Conservation (phyloP, 2,797 vertebrate species). For the Aeoliscus strigatus region DNA sequence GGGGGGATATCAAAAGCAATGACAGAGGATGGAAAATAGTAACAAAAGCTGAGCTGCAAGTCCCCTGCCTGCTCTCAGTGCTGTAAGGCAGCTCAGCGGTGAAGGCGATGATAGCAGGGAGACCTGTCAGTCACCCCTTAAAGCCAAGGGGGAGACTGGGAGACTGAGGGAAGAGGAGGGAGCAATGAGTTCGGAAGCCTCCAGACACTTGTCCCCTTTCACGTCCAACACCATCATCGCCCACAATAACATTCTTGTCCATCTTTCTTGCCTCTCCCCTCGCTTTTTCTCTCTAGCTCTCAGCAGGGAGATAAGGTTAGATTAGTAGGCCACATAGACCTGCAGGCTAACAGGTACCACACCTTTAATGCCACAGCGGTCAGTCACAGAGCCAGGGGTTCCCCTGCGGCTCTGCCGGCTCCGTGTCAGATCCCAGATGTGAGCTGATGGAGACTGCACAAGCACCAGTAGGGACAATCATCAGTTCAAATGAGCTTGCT, state of each 20-base stretch:
- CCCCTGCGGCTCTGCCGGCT: conserved; percentile 32
- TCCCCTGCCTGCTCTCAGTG: conserved; percentile 57
- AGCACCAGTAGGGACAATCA: too few relatives aligned
- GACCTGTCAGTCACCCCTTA: conserved; percentile 67
- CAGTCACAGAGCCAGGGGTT: conserved; percentile 62
- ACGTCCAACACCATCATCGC: conserved; percentile 54
- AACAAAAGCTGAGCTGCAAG: conserved; percentile 46
- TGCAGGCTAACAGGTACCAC: conserved; percentile 61
- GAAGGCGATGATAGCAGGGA: conserved; percentile 58
- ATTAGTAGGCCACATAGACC: conserved; percentile 68
- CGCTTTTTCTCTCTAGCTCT: conserved; percentile 43
- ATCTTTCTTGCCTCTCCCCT: too few relatives aligned
- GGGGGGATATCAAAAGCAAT: conserved; percentile 22
- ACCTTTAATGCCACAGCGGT: conserved; percentile 76
- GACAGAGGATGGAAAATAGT: conserved; percentile 45
- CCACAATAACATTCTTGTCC: conserved; percentile 54
- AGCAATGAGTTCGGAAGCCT: conserved; percentile 54
- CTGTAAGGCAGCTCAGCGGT: conserved; percentile 59
- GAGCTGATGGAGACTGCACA: conserved; percentile 6
- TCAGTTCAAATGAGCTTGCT: neutral
- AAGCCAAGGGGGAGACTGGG: conserved; percentile 47
- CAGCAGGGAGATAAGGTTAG: conserved; percentile 67
- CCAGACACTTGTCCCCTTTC: conserved; percentile 64
- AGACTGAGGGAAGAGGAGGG: conserved; percentile 29
- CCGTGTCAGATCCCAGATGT: conserved; percentile 36